Percentiles rank a stretch among this genome's conserved stretches.
phyloP scores from a whole-genome alignment of 2,888 invertebrate species.

The Acronicta alni region DNA sequence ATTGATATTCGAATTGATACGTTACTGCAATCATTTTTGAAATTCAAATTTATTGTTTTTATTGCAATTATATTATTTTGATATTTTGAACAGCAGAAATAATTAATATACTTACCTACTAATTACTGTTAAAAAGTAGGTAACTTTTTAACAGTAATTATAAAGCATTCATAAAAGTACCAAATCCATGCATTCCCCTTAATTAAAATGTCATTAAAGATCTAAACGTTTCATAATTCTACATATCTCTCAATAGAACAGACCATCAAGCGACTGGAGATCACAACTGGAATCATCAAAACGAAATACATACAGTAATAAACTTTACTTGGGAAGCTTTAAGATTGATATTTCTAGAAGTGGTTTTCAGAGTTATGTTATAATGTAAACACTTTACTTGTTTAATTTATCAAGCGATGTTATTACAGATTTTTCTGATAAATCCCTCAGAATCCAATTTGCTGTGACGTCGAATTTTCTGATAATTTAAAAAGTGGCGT shows the following conservation, averaged over 20 bases:
- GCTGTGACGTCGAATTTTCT: constrained; percentile 67
- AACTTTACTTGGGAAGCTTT: neutral
- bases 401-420: constrained; percentile 67
- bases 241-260: constrained; percentile 38
- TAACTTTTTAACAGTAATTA: constrained; percentile 15
- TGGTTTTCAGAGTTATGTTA: constrained; percentile 1
- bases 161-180: constrained; percentile 9
- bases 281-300: constrained; percentile 11
- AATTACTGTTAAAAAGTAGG: too few species aligned
- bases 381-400: constrained; percentile 32
- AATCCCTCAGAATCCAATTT: constrained; percentile 71
- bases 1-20: neutral
- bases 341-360: constrained; percentile 1
- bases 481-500: constrained; percentile 65
- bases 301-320: constrained; percentile 2
- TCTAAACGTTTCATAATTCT: constrained; percentile 57
- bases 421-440: constrained; percentile 71
- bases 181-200: constrained; percentile 17
- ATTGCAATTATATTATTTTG: too few species aligned
- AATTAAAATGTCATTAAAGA: constrained; percentile 52
- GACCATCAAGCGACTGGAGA: constrained; percentile 15
- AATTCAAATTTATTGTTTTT: neutral
- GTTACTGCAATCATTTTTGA: neutral
- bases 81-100: neutral
- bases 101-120: too few species aligned